phyloP scores from a whole-genome alignment of 2,113 vertebrate species.

The Cichladusa arquata region DNA sequence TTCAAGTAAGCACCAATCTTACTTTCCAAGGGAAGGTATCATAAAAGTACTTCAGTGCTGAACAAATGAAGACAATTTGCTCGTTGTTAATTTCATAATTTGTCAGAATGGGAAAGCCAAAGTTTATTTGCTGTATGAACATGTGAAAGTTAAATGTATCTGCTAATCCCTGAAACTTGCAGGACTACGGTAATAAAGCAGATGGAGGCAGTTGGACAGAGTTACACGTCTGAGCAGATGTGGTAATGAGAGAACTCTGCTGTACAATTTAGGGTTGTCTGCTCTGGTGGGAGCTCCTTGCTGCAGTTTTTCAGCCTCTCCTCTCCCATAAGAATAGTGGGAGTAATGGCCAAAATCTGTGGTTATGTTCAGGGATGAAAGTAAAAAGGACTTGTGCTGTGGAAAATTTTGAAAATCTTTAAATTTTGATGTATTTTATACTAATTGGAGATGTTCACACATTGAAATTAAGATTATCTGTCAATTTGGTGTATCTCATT shows the following conservation, averaged over 20 bases:
- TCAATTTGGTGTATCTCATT: conserved; percentile 56
- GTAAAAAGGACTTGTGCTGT: background rate
- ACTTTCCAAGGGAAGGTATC: background rate
- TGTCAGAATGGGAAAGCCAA: background rate
- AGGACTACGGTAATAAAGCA: background rate
- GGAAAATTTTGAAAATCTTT: conserved; percentile 34
- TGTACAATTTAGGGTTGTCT: background rate
- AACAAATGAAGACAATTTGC: background rate
- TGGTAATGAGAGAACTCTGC: background rate
- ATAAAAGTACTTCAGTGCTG: background rate
- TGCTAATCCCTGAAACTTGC: conserved; percentile 23
- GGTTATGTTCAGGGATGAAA: background rate
- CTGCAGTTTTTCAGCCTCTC: background rate
- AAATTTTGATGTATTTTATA: conserved; percentile 49
- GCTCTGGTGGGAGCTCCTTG: background rate
- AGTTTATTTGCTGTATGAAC: background rate
- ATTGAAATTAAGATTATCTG: conserved; percentile 52
- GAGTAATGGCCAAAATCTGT: background rate
- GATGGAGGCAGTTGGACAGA: background rate
- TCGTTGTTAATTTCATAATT: background rate
- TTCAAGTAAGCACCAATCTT: background rate
- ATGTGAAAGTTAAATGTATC: background rate
- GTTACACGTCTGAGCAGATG: background rate
- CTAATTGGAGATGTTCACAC: conserved; percentile 57
- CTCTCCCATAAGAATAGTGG: background rate